Conservation (phyloP, 1,140 invertebrate genomes). For the Nilaparvata lugens region DNA sequence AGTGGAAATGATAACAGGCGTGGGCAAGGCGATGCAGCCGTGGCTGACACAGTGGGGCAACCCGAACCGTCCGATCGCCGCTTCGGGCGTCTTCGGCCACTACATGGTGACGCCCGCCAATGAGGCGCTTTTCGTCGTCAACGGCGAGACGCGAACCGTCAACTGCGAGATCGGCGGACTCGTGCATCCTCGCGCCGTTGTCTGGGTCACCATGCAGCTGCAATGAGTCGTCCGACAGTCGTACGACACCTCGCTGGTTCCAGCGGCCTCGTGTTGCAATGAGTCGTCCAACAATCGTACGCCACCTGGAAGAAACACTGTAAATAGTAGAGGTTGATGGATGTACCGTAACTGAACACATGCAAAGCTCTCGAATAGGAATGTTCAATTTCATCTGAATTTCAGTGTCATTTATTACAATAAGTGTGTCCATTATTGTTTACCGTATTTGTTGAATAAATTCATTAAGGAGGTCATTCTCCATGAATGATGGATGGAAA, state of each 20-base stretch:
- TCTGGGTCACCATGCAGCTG: constrained; percentile 48
- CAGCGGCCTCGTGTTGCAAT: too few species aligned
- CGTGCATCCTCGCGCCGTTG: constrained; percentile 51
- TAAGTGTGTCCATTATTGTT: too few species aligned
- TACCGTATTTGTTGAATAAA: too few species aligned
- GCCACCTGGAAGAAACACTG: too few species aligned
- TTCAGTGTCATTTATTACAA: too few species aligned
- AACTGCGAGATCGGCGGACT: constrained; percentile 68
- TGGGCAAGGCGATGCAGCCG: constrained; percentile 50
- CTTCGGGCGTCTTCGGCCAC: constrained; percentile 59
- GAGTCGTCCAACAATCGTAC: not conserved
- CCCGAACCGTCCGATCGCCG: constrained; percentile 56
- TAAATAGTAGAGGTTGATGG: too few species aligned
- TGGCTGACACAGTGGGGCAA: constrained; percentile 53
- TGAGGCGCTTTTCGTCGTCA: constrained; percentile 62
- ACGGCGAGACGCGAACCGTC: constrained; percentile 60
- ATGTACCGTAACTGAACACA: too few species aligned
- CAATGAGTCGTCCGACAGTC: constrained; percentile 16
- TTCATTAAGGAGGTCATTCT: too few species aligned
- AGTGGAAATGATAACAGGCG: constrained; percentile 70
- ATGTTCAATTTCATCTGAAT: too few species aligned
- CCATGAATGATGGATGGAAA: too few species aligned
- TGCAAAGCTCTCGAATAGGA: too few species aligned
- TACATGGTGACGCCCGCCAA: constrained; percentile 66
- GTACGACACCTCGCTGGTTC: too few species aligned